phyloP scores from a whole-genome alignment of 2,113 vertebrate genomes.

The Caloenas nicobarica region DNA sequence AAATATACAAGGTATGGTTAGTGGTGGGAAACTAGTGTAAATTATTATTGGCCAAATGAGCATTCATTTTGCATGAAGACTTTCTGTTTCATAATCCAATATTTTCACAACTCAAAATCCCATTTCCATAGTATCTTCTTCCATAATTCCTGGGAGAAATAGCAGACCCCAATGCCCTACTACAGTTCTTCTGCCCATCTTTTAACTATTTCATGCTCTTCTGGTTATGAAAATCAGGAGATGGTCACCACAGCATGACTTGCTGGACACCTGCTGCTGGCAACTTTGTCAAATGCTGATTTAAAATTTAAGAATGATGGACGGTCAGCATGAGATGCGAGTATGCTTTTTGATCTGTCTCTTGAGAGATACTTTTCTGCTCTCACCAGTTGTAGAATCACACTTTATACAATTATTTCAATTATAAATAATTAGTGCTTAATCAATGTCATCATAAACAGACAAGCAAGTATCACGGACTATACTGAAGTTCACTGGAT shows the following conservation, averaged over 20 bases:
- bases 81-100: background rate
- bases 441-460: background rate
- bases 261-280: background rate
- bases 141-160: background rate
- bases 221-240: background rate
- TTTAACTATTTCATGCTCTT: background rate
- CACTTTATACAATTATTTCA: background rate
- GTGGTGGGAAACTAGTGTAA: background rate
- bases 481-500: background rate
- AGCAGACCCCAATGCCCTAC: background rate
- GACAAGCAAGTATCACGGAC: background rate
- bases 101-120: background rate
- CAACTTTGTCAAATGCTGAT: background rate
- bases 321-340: background rate
- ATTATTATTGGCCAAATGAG: background rate
- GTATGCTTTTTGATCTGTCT: background rate
- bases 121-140: background rate
- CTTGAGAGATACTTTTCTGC: background rate
- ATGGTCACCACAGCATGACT: background rate
- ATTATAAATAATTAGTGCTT: conserved; percentile 36
- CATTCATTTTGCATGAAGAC: background rate
- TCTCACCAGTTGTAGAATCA: background rate
- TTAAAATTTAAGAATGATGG: background rate
- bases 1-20: background rate
- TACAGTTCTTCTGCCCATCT: background rate